phyloP scores from a whole-genome alignment of 2,888 invertebrate genomes.

The Aporophyla lueneburgensis region DNA sequence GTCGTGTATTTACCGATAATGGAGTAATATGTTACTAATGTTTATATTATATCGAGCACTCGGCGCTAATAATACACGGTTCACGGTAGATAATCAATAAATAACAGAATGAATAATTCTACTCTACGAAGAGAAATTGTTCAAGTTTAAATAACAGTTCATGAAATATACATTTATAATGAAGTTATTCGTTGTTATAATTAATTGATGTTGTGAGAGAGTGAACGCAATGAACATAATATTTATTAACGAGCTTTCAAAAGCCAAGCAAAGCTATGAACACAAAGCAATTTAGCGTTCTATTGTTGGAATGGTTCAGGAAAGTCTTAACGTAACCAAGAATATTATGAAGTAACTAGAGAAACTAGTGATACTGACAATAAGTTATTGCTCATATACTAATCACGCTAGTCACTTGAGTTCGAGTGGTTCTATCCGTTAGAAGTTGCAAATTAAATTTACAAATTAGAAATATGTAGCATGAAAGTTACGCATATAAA shows the following conservation, averaged over 20 bases:
- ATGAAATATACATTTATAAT: conserved; percentile 34
- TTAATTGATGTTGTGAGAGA: conserved; percentile 38
- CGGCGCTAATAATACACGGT: conserved; percentile 78
- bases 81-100: conserved; percentile 76
- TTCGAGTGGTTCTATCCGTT: neutral
- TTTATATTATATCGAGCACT: conserved; percentile 81
- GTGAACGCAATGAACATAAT: conserved; percentile 32
- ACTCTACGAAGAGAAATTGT: conserved; percentile 39
- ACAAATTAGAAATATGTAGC: conserved; percentile 48
- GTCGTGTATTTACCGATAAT: conserved; percentile 84
- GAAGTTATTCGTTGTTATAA: conserved; percentile 25
- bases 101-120: conserved; percentile 61
- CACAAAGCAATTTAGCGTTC: conserved; percentile 28
- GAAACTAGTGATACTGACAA: conserved; percentile 6
- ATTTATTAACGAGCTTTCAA: conserved; percentile 40
- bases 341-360: conserved; percentile 17
- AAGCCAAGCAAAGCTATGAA: conserved; percentile 33
- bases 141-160: conserved; percentile 23
- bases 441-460: conserved; percentile 24
- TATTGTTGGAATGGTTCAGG: conserved; percentile 52
- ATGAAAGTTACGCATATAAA: conserved; percentile 70
- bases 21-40: conserved; percentile 83
- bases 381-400: conserved; percentile 10
- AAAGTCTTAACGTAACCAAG: conserved; percentile 28
- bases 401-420: conserved; percentile 7